Base-by-base conservation (phyloP, 2,888 invertebrate genomes). In the Sinelater perroti region DNA sequence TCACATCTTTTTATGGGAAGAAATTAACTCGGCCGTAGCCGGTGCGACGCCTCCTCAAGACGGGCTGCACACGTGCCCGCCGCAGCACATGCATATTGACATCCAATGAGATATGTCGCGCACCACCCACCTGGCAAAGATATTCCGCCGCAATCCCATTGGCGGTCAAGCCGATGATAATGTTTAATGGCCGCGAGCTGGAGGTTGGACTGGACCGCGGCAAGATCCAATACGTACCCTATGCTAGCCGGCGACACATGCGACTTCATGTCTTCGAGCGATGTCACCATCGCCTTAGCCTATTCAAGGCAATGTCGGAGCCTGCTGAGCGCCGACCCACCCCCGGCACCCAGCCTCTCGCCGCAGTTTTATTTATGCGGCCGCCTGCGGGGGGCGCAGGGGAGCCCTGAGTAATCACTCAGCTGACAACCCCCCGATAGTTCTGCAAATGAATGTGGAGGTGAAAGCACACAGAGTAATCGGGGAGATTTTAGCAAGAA, bases 151-250 rank as follows among this genome's bases (percentile, higher is more conserved):
- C 46, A 45, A 52, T 61, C 45, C 59, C 45, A 75, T 76, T 76
- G 76, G 76, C 67, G 64, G 66, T 55, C 55, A 64, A 62, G 36
- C 58, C 63, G 40, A 68, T 68, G 70, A 73, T 74, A 73, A 72
- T 72, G 73, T 62, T 75, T 76, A 75, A 76, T 75, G 75, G 75
- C 75, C 72, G 75, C 75, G 69, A 67, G 66, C 67, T 63, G 72
- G 72, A 74, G 74, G 75, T 72, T 69, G 75, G 73, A 56, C 72
- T 68, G 71, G 68, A 70, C 68, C 69, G 60, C 60, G 45, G 62
- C 60, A 63, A 61, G 66, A 64, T 65, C 74, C 54, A 54, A 54
- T 54, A 54, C 54, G 54, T 54, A 46, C 35, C 45, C 36, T 46
- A 52, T 11, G 57, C 35, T 33, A 14, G 30, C 36, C 31, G 21